Base-by-base conservation (phyloP, 2,797 vertebrate species). In the Pogonophryne albipinna region DNA sequence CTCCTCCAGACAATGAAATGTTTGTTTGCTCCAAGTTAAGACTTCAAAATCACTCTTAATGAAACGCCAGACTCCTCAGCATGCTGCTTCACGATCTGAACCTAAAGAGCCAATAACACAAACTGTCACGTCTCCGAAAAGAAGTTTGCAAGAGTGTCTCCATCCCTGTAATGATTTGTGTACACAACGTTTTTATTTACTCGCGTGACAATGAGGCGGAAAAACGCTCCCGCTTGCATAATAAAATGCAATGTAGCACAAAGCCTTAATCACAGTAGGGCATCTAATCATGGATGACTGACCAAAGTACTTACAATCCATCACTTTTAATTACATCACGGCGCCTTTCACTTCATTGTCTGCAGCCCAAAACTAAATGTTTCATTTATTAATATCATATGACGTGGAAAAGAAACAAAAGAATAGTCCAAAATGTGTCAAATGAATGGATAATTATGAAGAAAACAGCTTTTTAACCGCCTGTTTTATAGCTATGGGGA, bases 61-160 rank as follows among this genome's bases (percentile, higher is more conserved):
- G 76, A 82, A 76, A 84, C 69, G 69, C 71, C 79, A 74, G 64
- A 46, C 1, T 14, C 65, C 55, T 49, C 57, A 72, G 52, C 13
- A 64, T 62, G 67, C 62, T 14, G 45, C 46, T 76, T n/a, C 38
- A 15, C 66, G 67, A 45, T 76, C 12, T 64, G 0, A 80, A 45
- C 72, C 57, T 13, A 2, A 72, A 57, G 69, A 20, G 20, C 14
- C 77, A 76, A 59, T 42, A 52, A 12, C 61, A 61, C 69, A 72
- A 51, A 59, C 46, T 44, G 34, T 58, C 17, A 23, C 23, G 3
- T 27, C 23, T 4, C 23, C 0, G 23, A 27, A 27, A 23, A 34
- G 27, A 8, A n/a, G n/a, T n/a, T n/a, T n/a, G n/a, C n/a, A n/a
- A n/a, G n/a, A n/a, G n/a, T 41, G 44, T 73, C 74, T 19, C 1